Evolutionary conservation across 2,888 invertebrate species (phyloP).

Genomic region (Cybosia mesomella): DNA sequence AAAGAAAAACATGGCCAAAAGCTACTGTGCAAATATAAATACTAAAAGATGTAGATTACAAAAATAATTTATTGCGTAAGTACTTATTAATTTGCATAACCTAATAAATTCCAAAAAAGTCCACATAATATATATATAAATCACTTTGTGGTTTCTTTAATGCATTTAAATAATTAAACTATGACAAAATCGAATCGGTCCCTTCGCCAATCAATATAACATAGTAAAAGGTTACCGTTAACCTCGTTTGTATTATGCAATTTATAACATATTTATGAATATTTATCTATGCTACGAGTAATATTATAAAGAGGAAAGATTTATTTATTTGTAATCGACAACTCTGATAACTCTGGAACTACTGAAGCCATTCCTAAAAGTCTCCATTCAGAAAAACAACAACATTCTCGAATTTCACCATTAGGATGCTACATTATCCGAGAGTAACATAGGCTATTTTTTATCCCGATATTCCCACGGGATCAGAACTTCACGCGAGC

Average conservation of each 20-base stretch:
- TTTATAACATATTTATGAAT: slow-evolving; percentile 31
- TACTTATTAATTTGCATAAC: background rate
- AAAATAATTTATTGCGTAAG: background rate
- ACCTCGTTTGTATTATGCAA: slow-evolving; percentile 32
- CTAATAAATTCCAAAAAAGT: background rate
- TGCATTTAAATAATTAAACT: slow-evolving; percentile 14
- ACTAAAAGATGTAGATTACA: background rate
- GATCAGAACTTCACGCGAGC: too few species aligned
- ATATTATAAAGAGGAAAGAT: too few species aligned
- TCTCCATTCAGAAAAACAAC: too few species aligned
- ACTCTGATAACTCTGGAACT: too few species aligned
- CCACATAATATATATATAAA: background rate
- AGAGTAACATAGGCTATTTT: too few species aligned
- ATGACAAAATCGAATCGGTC: slow-evolving; percentile 19
- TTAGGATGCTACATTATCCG: too few species aligned
- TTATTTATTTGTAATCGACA: too few species aligned
- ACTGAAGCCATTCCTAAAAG: too few species aligned
- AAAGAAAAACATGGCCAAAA: background rate
- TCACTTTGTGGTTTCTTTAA: background rate
- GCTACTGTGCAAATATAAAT: background rate
- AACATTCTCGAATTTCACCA: too few species aligned
- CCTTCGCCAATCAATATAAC: slow-evolving; percentile 21
- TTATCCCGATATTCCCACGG: too few species aligned
- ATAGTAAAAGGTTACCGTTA: slow-evolving; percentile 18
- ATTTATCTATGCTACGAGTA: too few species aligned